phyloP scores from a whole-genome alignment of 2,888 invertebrate genomes.

The Paralinhomoeus sp. region DNA sequence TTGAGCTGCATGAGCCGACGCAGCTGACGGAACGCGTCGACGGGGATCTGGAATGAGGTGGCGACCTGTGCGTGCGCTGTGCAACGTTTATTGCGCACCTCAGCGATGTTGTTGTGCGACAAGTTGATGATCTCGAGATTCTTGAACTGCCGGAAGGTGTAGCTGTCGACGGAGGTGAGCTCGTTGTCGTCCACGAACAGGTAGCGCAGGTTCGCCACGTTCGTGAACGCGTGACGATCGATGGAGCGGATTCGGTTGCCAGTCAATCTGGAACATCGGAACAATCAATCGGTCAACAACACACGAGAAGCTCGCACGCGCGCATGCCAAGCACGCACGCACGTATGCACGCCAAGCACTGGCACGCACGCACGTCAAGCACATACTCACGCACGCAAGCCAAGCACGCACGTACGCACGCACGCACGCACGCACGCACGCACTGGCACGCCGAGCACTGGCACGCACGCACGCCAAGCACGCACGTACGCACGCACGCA shows the following conservation, averaged over 20 bases:
- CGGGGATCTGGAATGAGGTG: conserved; percentile 13
- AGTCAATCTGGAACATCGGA: conserved; percentile 7
- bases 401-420: too few relatives aligned
- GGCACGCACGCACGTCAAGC: too few relatives aligned
- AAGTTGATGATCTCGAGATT: conserved; percentile 18
- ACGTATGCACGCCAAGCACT: too few relatives aligned
- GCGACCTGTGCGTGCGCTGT: too few relatives aligned
- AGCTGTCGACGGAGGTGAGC: conserved; percentile 34
- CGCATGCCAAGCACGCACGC: conserved; percentile 9
- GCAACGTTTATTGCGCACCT: too few relatives aligned
- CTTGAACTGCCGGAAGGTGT: conserved; percentile 42
- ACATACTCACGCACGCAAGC: too few relatives aligned
- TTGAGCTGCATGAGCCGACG: conserved; percentile 24
- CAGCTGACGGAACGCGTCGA: conserved; percentile 17
- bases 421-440: too few relatives aligned
- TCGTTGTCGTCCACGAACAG: conserved; percentile 23
- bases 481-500: too few relatives aligned
- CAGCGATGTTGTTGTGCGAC: too few relatives aligned
- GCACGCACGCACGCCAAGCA: too few relatives aligned
- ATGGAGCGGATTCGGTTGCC: conserved; percentile 21
- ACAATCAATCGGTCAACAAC: too few relatives aligned
- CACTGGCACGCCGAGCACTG: too few relatives aligned
- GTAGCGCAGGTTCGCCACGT: conserved; percentile 10
- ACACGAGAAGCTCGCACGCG: conserved; percentile 18
- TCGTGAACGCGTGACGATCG: conserved; percentile 13